Conservation (phyloP, 2,113 vertebrate species). For the Hippoglossus stenolepis region DNA sequence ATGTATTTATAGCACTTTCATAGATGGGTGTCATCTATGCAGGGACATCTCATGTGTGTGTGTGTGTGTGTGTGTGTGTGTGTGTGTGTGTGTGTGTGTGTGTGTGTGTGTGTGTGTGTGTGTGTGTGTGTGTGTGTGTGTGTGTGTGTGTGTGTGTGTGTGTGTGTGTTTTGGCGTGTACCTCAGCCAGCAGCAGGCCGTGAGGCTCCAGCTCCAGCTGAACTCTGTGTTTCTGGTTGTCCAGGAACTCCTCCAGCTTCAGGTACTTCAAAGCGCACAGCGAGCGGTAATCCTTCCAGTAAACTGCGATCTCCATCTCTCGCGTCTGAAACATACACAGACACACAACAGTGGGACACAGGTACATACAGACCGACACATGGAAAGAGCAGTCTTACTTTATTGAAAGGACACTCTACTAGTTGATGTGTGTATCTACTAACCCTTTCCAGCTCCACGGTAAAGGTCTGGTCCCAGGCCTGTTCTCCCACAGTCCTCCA, state of each 20-base stretch:
- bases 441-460: slow-evolving; percentile 91
- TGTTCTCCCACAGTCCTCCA: slow-evolving; percentile 87
- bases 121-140: no score
- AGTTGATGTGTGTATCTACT: slow-evolving; percentile 42
- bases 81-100: not conserved
- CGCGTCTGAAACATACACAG: slow-evolving; percentile 80
- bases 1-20: slow-evolving; percentile 49
- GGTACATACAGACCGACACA: not conserved
- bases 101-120: no score
- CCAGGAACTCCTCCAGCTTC: slow-evolving; percentile 93
- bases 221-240: slow-evolving; percentile 90
- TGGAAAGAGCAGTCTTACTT: not conserved
- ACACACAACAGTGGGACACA: not conserved
- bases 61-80: no score
- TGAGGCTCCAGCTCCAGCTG: slow-evolving; percentile 92
- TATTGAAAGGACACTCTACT: not conserved
- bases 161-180: slow-evolving; percentile 46
- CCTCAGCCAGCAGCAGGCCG: slow-evolving; percentile 90
- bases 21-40: not conserved
- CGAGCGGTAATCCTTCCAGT: slow-evolving; percentile 90
- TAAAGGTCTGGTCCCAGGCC: slow-evolving; percentile 91
- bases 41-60: not conserved
- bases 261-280: slow-evolving; percentile 93
- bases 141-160: not conserved
- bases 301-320: slow-evolving; percentile 91